Evolutionary conservation across 2,888 invertebrate genomes (phyloP), one percentile per base, ranked within the genome.

Genomic region (Adelphocoris suturalis): DNA sequence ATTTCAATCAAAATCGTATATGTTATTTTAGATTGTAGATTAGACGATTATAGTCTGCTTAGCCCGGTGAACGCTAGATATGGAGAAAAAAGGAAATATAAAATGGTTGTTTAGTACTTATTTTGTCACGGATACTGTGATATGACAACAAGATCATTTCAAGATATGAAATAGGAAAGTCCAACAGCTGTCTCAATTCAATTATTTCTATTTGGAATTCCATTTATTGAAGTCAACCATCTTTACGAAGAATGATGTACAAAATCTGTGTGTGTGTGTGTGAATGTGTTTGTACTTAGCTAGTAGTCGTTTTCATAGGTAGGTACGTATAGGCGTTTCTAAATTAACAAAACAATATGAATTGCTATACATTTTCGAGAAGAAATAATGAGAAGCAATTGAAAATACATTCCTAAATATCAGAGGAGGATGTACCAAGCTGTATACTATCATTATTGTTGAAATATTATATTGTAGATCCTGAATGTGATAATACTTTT

Each of bases 401-500:
- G 57, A 23, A 68, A 27, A 23, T 68, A 7, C 68, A 68, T 68
- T 68, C 68, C 19, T 68, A 19, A 68, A 68, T 23, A 23, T 68
- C 68, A 68, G 68, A 23, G 61, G 19, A 61, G 19, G 19, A 68
- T 68, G 68, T 68, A 68, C 68, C 68, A 68, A 68, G 61, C 61
- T 61, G 61, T 68, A 68, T 23, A 68, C 68, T 68, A 68, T 68
- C 19, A 11, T 61, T 28, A 46, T 47, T 78, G 78, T 78, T 78
- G 47, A 47, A 27, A 78, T 78, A 78, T 78, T 78, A 37, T 78
- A 19, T 46, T 46, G 37, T 78, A 78, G 78, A 78, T 46, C 78
- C 19, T 78, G 85, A 57, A 61, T 85, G 85, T 85, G 85, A 85
- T 85, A 85, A 57, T 85, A 85, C 48, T 37, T 85, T 85, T 85